Evolutionary conservation across 2,888 invertebrate genomes (phyloP).

Genomic region (Beris morrisii): DNA sequence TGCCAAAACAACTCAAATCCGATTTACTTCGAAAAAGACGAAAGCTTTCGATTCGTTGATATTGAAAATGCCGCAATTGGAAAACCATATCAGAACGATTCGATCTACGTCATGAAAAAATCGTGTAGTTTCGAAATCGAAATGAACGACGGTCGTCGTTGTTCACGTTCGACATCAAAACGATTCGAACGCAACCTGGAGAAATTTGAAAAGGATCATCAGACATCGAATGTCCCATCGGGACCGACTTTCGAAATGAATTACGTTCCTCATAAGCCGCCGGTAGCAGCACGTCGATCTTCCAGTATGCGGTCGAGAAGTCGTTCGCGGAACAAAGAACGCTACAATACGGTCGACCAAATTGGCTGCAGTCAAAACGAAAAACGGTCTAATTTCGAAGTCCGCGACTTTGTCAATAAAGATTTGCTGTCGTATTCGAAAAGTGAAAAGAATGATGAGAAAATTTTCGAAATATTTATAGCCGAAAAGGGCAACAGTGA

Average conservation of each 20-base stretch:
- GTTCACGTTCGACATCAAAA: constrained; percentile 44
- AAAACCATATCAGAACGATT: constrained; percentile 32
- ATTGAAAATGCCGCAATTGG: constrained; percentile 42
- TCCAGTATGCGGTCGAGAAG: constrained; percentile 65
- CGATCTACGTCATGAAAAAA: constrained; percentile 43
- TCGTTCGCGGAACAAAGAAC: constrained; percentile 55
- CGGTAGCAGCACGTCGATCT: constrained; percentile 69
- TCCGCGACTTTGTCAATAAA: constrained; percentile 39
- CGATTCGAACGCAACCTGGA: constrained; percentile 61
- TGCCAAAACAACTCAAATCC: constrained; percentile 42
- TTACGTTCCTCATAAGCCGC: constrained; percentile 72
- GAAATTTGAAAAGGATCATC: constrained; percentile 64
- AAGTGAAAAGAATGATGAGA: constrained; percentile 58
- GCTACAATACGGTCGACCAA: constrained; percentile 54
- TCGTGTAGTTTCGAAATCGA: constrained; percentile 50
- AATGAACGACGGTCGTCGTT: constrained; percentile 41
- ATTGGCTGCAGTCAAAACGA: constrained; percentile 53
- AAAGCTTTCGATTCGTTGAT: constrained; percentile 43
- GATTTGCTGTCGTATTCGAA: constrained; percentile 49
- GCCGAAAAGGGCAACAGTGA: constrained; percentile 64
- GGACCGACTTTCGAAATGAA: constrained; percentile 59
- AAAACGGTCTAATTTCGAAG: constrained; percentile 42
- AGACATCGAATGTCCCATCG: constrained; percentile 56
- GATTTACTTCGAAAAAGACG: constrained; percentile 42
- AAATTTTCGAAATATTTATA: constrained; percentile 64